phyloP scores from a whole-genome alignment of 2,888 invertebrate genomes.

The Rutpela maculata region DNA sequence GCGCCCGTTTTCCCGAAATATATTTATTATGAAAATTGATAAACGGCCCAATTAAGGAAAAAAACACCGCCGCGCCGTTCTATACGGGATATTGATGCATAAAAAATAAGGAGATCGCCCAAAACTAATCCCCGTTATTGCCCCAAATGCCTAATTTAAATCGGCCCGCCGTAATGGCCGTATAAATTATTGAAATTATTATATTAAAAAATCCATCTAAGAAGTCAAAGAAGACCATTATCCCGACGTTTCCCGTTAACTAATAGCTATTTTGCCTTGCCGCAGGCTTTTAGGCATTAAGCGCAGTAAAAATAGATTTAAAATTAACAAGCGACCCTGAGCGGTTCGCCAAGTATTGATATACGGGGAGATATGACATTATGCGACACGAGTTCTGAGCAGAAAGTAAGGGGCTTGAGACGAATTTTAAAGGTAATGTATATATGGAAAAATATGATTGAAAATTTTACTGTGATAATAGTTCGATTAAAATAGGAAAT shows the following conservation, averaged over 20 bases:
- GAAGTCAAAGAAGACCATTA: conserved; percentile 80
- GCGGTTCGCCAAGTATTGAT: conserved; percentile 26
- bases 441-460: background rate
- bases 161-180: conserved; percentile 60
- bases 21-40: conserved; percentile 67
- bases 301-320: conserved; percentile 65
- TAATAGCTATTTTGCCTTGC: conserved; percentile 72
- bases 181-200: conserved; percentile 81
- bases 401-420: background rate
- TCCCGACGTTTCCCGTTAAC: conserved; percentile 72
- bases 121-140: conserved; percentile 73
- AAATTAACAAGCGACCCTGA: conserved; percentile 61
- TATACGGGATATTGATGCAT: conserved; percentile 67
- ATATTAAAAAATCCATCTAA: conserved; percentile 85
- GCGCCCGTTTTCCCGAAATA: conserved; percentile 45
- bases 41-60: conserved; percentile 66
- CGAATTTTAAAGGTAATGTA: background rate
- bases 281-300: conserved; percentile 60
- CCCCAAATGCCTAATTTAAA: conserved; percentile 70
- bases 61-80: conserved; percentile 59
- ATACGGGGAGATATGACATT: conserved; percentile 3
- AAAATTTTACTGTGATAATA: background rate
- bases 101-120: conserved; percentile 63
- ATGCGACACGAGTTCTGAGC: background rate
- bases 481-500: too few species aligned